phyloP scores from a whole-genome alignment of 2,888 invertebrate species.

The Dyspetes luteomarginatus region DNA sequence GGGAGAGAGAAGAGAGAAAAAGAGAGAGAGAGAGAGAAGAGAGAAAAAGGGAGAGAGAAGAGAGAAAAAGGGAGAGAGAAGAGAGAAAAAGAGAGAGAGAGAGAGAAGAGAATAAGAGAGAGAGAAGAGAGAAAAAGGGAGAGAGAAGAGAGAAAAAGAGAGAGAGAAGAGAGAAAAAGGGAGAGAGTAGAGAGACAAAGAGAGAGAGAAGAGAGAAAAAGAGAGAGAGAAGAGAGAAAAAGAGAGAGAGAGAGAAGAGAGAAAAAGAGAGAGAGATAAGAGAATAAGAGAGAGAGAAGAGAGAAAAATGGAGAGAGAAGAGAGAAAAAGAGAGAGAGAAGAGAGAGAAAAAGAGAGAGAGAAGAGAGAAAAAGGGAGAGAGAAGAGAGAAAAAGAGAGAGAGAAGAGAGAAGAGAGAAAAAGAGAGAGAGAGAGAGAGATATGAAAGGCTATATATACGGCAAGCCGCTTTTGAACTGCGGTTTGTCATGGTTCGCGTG shows the following conservation, averaged over 20 bases:
- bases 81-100: constrained; percentile 48
- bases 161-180: no score
- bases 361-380: constrained; percentile 68
- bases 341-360: constrained; percentile 36
- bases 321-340: no score
- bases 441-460: constrained; percentile 66
- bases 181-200: no score
- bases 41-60: constrained; percentile 71
- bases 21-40: constrained; percentile 7
- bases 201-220: constrained; percentile 29
- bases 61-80: no score
- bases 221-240: constrained; percentile 20
- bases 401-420: neutral
- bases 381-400: constrained; percentile 16
- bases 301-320: constrained; percentile 50
- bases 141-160: constrained; percentile 67
- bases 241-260: constrained; percentile 5
- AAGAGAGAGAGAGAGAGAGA: no score
- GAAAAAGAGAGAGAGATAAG: no score
- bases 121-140: no score
- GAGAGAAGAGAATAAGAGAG: constrained; percentile 1
- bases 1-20: constrained; percentile 11
- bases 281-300: no score
- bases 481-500: constrained; percentile 83
- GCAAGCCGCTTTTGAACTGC: constrained; percentile 82